Conservation (phyloP, 2,797 vertebrate species). For the Artibeus jamaicensis region DNA sequence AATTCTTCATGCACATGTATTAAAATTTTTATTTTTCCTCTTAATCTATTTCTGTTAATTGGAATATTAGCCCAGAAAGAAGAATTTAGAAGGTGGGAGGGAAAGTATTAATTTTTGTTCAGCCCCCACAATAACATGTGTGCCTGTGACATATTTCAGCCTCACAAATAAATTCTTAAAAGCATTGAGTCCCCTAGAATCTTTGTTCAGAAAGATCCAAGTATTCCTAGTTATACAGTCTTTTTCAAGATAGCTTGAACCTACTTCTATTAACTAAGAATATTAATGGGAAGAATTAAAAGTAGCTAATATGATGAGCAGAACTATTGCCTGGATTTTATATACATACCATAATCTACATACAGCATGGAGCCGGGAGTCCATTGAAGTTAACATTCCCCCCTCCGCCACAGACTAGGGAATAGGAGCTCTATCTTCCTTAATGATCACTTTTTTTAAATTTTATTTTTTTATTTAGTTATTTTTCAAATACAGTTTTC, state of each 20-base stretch:
- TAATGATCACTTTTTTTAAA: not conserved
- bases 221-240: not conserved
- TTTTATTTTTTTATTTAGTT: no score
- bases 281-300: constrained; percentile 30
- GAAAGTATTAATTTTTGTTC: not conserved
- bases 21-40: not conserved
- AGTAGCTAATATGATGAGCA: not conserved
- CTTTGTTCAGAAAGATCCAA: constrained; percentile 23
- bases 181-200: not conserved
- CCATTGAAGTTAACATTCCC: not conserved
- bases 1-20: not conserved
- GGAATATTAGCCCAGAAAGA: not conserved
- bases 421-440: not conserved
- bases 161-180: constrained; percentile 33
- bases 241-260: not conserved
- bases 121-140: not conserved
- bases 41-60: not conserved
- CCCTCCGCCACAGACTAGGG: not conserved
- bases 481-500: no score
- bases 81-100: not conserved
- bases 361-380: not conserved
- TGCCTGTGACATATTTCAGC: not conserved
- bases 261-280: not conserved
- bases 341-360: not conserved
- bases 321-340: not conserved